A percentile compares a stretch with the other conserved stretches of the same genome.
Evolutionary conservation across 2,113 vertebrate genomes (phyloP).

Genomic region (Chaetodon auriga): DNA sequence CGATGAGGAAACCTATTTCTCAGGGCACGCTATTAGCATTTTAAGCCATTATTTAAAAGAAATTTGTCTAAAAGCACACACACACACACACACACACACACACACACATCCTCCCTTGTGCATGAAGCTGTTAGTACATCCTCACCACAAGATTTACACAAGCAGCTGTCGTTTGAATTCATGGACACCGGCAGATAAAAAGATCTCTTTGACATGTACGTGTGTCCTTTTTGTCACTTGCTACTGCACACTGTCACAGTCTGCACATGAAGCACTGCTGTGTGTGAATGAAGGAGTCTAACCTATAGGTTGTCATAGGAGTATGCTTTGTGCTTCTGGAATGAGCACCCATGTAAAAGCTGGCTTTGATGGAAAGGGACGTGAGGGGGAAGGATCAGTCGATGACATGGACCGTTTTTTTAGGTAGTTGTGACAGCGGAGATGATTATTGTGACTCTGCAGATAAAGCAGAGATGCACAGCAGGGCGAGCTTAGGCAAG

Average conservation of each 20-base stretch:
- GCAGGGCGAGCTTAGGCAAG: conserved; percentile 6
- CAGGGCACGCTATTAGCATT: conserved; percentile 27
- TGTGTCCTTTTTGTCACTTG: neutral
- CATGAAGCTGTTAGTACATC: neutral
- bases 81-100: neutral
- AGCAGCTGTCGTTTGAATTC: conserved; percentile 7
- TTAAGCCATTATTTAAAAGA: conserved; percentile 29
- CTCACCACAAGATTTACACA: neutral
- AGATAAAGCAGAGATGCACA: conserved; percentile 15
- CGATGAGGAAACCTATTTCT: conserved; percentile 19
- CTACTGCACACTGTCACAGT: neutral
- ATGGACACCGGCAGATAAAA: neutral
- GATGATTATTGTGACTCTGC: conserved; percentile 10
- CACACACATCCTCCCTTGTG: neutral
- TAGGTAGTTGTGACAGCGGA: neutral
- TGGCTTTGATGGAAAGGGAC: neutral
- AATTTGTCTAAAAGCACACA: neutral
- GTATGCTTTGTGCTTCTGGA: neutral
- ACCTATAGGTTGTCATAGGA: neutral
- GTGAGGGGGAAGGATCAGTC: neutral
- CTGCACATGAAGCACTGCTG: neutral
- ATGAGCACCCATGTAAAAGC: conserved; percentile 5
- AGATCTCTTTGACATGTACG: neutral
- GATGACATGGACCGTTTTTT: neutral
- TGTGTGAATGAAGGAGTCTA: neutral